Base-by-base conservation (phyloP, 2,113 vertebrate species). In the Loxodonta africana region DNA sequence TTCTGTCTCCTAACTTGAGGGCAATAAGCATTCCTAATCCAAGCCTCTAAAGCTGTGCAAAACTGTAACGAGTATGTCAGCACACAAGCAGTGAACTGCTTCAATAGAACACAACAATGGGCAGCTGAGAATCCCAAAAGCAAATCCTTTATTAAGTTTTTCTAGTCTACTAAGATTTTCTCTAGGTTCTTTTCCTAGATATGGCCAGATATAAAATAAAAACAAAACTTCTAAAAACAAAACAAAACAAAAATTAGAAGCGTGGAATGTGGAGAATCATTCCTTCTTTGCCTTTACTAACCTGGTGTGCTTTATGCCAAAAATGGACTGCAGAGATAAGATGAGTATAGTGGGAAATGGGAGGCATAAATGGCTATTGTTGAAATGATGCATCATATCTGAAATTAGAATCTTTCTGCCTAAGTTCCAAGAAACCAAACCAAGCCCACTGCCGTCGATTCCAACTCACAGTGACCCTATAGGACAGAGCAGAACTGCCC, bases 341-440 rank as follows among this genome's bases (percentile, higher is more conserved):
- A 84, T 73, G 9, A 78, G 51, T 51, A 60, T 84, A 85, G 80
- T 37, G 85, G 83, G 21, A 93, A 81, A 84, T 46, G 46, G 17
- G 48, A 83, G 21, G 53, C 91, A 44, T 91, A 82, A 26, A 81
- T 69, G 65, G 28, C 18, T 88, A 37, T 17, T 74, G 26, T 26
- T 93, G 30, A 94, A 88, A 15, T 77, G 21, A 95, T 73, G 41
- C 81, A 94, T n/a, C 33, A 81, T 80, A 88, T 80, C 11, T 89
- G 44, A 95, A 95, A 83, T 71, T 83, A 92, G 74, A 85, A 53
- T 89, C n/a, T 63, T 94, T 85, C 84, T 81, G 15, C 46, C 20
- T 73, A 91, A 82, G 37, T 37, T 37, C 37, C 37, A 37, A 37
- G 37, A 37, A 37, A 37, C 37, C 37, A 37, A 37, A 37, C 37